Evolutionary conservation across 2,888 invertebrate species (phyloP).

Genomic region (Piscicola geometra): DNA sequence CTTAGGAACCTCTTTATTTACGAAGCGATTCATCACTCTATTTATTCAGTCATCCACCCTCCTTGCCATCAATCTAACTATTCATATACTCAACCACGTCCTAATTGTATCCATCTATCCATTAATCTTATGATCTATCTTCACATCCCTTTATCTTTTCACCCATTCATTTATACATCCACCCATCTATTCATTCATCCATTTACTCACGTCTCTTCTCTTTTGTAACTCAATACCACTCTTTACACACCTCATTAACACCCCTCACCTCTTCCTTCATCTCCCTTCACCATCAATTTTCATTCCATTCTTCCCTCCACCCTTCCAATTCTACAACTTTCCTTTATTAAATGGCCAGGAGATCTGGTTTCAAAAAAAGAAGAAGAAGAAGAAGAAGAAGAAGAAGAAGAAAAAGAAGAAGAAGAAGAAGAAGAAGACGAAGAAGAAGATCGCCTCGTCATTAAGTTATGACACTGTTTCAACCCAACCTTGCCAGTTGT

Average conservation of each 20-base stretch:
- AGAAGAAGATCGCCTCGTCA: no score
- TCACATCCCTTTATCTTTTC: not conserved
- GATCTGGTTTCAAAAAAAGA: no score
- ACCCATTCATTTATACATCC: constrained; percentile 1
- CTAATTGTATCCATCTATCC: not conserved
- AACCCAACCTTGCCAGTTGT: no score
- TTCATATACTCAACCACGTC: not conserved
- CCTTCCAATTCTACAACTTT: no score
- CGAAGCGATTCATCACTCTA: no score
- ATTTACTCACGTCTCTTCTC: not conserved
- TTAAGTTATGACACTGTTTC: no score
- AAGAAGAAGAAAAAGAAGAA: no score
- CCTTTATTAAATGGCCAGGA: no score
- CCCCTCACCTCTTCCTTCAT: not conserved
- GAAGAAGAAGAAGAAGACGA: no score
- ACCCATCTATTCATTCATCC: constrained; percentile 3
- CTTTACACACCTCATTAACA: not conserved
- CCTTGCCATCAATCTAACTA: not conserved
- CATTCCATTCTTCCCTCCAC: no score
- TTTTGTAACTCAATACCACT: not conserved
- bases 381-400: no score
- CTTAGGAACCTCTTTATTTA: no score
- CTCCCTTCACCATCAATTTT: not conserved
- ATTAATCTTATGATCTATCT: not conserved
- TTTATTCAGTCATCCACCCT: not conserved